Evolutionary conservation across 2,888 invertebrate genomes (phyloP).

Genomic region (Caenorhabditis becei): DNA sequence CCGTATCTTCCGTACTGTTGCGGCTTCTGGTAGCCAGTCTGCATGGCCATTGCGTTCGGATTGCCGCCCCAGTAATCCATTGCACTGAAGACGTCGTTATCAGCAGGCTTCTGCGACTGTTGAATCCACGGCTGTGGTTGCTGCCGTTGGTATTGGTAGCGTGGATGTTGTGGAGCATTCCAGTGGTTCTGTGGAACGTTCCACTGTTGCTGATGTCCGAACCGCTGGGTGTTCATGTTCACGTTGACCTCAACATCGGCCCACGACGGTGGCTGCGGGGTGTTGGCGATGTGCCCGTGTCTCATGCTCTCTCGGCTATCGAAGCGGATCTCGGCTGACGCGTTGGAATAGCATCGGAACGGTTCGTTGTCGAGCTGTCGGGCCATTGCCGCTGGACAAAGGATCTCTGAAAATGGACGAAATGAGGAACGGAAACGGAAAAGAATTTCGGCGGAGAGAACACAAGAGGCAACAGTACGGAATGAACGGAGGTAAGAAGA

Average conservation of each 20-base stretch:
- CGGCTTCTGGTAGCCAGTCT: background rate
- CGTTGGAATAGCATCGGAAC: slow-evolving; percentile 13
- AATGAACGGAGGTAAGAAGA: background rate
- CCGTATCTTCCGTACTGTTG: background rate
- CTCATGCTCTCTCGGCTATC: no score
- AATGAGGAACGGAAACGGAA: background rate
- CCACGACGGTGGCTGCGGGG: slow-evolving; percentile 40
- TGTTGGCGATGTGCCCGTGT: no score
- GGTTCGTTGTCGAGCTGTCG: slow-evolving; percentile 18
- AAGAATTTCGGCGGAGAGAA: no score
- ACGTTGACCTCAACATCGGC: slow-evolving; percentile 23
- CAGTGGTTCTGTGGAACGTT: no score
- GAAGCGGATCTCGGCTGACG: background rate
- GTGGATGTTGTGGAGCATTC: no score
- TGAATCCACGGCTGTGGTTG: background rate
- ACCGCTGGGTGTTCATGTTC: no score
- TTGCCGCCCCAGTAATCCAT: slow-evolving; percentile 20
- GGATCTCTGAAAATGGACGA: slow-evolving; percentile 38
- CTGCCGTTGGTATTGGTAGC: background rate
- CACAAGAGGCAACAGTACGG: background rate
- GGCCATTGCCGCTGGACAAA: slow-evolving; percentile 24
- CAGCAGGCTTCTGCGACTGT: background rate
- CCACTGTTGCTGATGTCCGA: background rate
- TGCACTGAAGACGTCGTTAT: slow-evolving; percentile 17
- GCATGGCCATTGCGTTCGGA: background rate